Percentiles rank a stretch among this genome's conserved stretches.
phyloP scores from a whole-genome alignment of 2,888 invertebrate species.

The Mythimna loreyi region DNA sequence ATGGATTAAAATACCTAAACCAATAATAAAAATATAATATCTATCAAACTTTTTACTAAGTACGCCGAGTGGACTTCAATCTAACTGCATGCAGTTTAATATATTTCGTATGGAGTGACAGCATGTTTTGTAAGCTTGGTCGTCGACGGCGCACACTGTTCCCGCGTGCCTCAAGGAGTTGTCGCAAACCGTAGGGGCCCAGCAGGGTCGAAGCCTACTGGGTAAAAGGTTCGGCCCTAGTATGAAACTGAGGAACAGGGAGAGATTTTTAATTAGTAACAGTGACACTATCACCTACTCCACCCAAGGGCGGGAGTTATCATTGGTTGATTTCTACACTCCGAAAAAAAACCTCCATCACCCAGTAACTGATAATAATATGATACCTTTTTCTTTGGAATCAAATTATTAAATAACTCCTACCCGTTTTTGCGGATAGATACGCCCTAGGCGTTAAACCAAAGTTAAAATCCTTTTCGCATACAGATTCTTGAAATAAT shows the following conservation, averaged over 20 bases:
- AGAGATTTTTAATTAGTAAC: too few species aligned
- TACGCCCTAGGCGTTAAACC: too few species aligned
- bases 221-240: too few species aligned
- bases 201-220: too few species aligned
- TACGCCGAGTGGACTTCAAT: not conserved
- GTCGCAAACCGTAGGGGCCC: too few species aligned
- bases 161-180: too few species aligned
- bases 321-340: too few species aligned
- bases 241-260: too few species aligned
- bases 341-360: not conserved
- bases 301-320: too few species aligned
- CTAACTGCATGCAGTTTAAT: not conserved
- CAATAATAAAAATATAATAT: not conserved
- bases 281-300: too few species aligned
- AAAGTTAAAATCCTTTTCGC: not conserved
- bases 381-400: not conserved
- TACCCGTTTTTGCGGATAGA: not conserved
- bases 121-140: too few species aligned
- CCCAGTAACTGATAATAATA: not conserved
- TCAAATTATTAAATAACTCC: not conserved
- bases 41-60: not conserved
- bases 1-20: not conserved
- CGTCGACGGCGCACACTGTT: too few species aligned
- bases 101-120: not conserved
- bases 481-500: not conserved